These are phyloP conservation scores for Myotis vivesi DNA, from an alignment of 2,797 vertebrate genomes.

Conservation along the genomic window DNA sequence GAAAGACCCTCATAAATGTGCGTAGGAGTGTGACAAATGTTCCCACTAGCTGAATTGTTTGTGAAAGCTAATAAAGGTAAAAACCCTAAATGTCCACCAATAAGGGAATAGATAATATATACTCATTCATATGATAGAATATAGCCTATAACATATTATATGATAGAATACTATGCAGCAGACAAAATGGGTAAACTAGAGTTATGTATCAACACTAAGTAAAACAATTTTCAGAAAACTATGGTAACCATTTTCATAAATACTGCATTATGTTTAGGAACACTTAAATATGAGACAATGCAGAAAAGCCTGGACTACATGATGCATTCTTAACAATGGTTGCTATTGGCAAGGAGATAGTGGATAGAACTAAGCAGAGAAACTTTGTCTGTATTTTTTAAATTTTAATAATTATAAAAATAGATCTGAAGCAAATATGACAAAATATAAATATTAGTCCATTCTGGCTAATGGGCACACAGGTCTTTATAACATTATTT, in stretches of 20 bases:
- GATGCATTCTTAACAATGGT: background rate
- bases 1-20: background rate
- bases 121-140: background rate
- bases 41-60: background rate
- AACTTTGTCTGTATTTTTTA: background rate
- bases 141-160: background rate
- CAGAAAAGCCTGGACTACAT: background rate
- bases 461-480: background rate
- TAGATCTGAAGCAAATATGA: background rate
- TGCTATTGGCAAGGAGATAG: background rate
- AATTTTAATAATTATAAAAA: conserved; percentile 17
- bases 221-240: conserved; percentile 24
- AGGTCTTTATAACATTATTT: conserved; percentile 2
- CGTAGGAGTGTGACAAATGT: background rate
- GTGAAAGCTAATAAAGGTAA: background rate
- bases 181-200: background rate
- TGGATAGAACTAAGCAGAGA: background rate
- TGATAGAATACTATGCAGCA: background rate
- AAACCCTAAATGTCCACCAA: background rate
- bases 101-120: background rate
- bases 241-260: background rate
- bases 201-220: background rate
- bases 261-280: background rate
- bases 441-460: background rate
- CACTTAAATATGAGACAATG: background rate